A percentile compares a stretch with the other conserved stretches of the same genome.
phyloP scores from a whole-genome alignment of 2,888 invertebrate species.

The Andricus quercusramuli region DNA sequence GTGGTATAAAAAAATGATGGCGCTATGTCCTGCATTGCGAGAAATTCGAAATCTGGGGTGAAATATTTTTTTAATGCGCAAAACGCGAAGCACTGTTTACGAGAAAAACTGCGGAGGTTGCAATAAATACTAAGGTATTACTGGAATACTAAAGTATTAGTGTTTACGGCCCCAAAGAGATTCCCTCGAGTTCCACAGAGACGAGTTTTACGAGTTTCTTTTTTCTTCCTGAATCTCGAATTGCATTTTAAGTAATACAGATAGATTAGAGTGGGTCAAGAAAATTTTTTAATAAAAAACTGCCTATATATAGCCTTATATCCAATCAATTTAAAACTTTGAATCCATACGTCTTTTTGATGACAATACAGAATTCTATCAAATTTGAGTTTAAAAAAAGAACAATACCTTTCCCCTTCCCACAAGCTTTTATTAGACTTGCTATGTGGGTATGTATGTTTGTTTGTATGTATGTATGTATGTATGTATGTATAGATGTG shows the following conservation, averaged over 20 bases:
- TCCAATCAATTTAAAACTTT: too few species aligned
- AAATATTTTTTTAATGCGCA: conserved; percentile 33
- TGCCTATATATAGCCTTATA: too few species aligned
- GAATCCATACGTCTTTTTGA: too few species aligned
- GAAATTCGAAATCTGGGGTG: conserved; percentile 8
- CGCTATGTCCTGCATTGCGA: neutral
- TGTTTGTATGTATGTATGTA: too few species aligned
- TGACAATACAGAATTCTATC: too few species aligned
- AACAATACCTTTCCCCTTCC: too few species aligned
- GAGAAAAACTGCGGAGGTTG: conserved; percentile 26
- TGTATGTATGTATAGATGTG: too few species aligned
- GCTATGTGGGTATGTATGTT: too few species aligned
- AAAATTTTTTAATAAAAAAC: too few species aligned
- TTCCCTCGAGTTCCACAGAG: conserved; percentile 2
- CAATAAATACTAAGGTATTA: conserved; percentile 14
- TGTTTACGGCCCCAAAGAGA: conserved; percentile 31
- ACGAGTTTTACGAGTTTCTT: conserved; percentile 27
- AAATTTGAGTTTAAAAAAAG: too few species aligned
- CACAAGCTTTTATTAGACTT: too few species aligned
- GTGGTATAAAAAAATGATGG: neutral
- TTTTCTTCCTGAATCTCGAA: conserved; percentile 39
- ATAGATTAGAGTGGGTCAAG: neutral
- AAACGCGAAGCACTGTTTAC: conserved; percentile 33
- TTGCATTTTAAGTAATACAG: conserved; percentile 26
- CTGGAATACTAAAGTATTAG: neutral